Base-by-base conservation (phyloP, 2,888 invertebrate species). In the Ephialtes manifestator region DNA sequence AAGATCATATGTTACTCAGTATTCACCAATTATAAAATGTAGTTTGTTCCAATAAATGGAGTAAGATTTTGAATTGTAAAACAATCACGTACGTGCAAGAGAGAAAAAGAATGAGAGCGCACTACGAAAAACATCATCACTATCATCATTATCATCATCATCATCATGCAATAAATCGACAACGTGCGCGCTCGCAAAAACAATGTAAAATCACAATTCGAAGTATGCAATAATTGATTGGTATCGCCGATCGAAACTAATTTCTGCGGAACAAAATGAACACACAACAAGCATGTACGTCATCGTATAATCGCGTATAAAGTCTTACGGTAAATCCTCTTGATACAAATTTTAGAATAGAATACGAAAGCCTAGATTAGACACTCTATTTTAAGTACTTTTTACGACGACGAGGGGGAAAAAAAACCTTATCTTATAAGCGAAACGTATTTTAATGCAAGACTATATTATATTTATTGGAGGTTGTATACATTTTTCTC, bases 311-410 rank as follows among this genome's bases (percentile, higher is more conserved):
- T 86, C 88, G 86, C 87, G 71, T 88, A 79, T 79, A 85, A 74
- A 74, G 79, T 85, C 71, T 82, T 82, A 75, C 65, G 43, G 86
- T 76, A 74, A 86, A 86, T 87, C 84, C 87, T 87, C 86, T 90
- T 87, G 87, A 89, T 88, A 90, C 89, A 89, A 92, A 90, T 87
- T 88, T 88, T 91, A 92, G 89, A 89, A 82, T 91, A 89, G 85
- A 76, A 87, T 85, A 89, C 89, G 87, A 91, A 91, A 91, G 88
- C 89, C 87, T 92, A 93, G 91, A 84, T 89, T 93, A 92, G 91
- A 89, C 80, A 87, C 86, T 91, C 89, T 93, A 93, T 92, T 93
- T 92, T 92, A 92, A 90, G 91, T 92, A 93, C 91, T 91, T 92
- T 90, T 87, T 92, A 90, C 88, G 84, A 90, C 76, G 87, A 89